Percentiles rank a stretch among this genome's conserved stretches.
Evolutionary conservation across 2,113 vertebrate genomes (phyloP).

Genomic region (Sinocyclocheilus maitianheensis): DNA sequence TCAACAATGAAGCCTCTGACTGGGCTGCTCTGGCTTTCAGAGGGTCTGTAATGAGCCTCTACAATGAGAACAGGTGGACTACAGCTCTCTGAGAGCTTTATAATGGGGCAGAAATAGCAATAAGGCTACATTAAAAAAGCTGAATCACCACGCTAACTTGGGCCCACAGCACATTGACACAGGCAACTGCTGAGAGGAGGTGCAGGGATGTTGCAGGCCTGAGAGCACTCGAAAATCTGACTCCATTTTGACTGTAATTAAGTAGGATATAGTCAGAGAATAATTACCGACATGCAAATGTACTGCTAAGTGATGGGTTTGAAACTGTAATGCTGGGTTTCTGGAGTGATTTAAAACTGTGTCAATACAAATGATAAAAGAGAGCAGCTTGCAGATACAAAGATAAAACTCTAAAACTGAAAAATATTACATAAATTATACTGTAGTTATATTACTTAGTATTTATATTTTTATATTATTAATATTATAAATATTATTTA

Average conservation of each 20-base stretch:
- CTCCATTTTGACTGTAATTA: not conserved
- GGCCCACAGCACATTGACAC: not conserved
- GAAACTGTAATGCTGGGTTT: not conserved
- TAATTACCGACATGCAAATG: not conserved
- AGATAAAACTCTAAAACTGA: no score
- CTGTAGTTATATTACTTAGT: no score
- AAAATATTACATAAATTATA: no score
- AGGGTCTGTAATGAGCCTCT: constrained; percentile 29
- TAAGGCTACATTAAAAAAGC: constrained; percentile 37
- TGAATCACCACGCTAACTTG: constrained; percentile 27
- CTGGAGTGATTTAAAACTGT: not conserved
- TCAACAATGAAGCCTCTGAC: constrained; percentile 30
- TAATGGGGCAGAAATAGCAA: constrained; percentile 36
- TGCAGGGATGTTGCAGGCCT: not conserved
- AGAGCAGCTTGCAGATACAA: not conserved
- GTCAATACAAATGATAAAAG: not conserved
- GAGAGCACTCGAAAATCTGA: not conserved
- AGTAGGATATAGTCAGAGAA: not conserved
- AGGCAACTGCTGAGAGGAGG: not conserved
- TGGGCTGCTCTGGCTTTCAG: constrained; percentile 37
- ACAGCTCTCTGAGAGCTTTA: constrained; percentile 31
- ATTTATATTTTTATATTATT: no score
- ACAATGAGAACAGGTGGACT: constrained; percentile 27
- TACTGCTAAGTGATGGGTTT: not conserved
- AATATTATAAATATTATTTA: no score